Evolutionary conservation across 37 sponge, comb jelly and placozoan species (phyloP).

Genomic region (Theonella swinhoei): DNA sequence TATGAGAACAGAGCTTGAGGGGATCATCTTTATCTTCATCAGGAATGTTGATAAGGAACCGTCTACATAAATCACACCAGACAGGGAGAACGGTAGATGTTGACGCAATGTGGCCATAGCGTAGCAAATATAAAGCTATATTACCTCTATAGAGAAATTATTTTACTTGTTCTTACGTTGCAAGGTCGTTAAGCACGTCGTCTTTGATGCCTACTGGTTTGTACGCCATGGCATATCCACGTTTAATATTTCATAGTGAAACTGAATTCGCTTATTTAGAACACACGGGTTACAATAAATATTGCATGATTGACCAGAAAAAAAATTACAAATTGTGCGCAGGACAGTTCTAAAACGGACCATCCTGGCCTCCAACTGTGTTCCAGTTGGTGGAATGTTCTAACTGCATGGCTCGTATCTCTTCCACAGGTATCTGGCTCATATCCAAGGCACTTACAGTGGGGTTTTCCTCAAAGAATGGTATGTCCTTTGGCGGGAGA

Average conservation of each 20-base stretch:
- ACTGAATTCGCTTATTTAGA: background rate
- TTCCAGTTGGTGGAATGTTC: background rate
- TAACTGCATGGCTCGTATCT: background rate
- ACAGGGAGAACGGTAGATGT: background rate
- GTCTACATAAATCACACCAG: constrained; percentile 45
- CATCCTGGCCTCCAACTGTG: background rate
- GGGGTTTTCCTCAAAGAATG: background rate
- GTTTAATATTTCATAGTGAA: background rate
- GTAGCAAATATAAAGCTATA: background rate
- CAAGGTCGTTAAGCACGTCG: constrained; percentile 61
- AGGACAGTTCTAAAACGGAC: background rate
- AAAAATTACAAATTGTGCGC: background rate
- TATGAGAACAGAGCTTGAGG: constrained; percentile 75
- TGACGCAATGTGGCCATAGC: background rate
- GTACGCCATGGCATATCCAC: background rate
- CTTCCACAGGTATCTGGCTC: background rate
- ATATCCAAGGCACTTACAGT: background rate
- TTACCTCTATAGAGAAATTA: background rate
- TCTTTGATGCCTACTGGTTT: constrained; percentile 45
- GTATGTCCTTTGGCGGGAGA: constrained; percentile 49
- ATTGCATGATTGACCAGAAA: background rate
- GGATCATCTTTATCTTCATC: constrained; percentile 75
- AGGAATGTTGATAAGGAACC: constrained; percentile 84
- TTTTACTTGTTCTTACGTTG: constrained; percentile 35
- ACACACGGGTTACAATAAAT: background rate